Evolutionary conservation across 2,797 vertebrate genomes (phyloP).

Genomic region (Cirrhinus molitorella): DNA sequence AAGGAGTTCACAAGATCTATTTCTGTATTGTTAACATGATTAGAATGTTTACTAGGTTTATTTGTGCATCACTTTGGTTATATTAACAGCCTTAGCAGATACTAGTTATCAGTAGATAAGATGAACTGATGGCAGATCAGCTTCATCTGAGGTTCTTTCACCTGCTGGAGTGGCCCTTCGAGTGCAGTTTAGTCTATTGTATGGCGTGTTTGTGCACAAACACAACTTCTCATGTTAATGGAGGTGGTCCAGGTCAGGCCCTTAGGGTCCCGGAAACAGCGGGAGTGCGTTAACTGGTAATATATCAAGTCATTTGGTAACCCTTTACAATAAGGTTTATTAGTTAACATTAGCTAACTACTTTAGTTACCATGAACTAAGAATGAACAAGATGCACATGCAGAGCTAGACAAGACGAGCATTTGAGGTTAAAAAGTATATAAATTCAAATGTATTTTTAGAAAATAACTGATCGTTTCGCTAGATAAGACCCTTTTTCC

Average conservation of each 20-base stretch:
- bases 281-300: constrained; percentile 16
- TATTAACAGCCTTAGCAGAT: constrained; percentile 21
- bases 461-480: too few species aligned
- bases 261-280: constrained; percentile 47
- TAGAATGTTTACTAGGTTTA: constrained; percentile 17
- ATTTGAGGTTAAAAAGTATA: too few species aligned
- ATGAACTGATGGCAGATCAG: constrained; percentile 38
- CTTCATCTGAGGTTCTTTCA: constrained; percentile 50
- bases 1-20: neutral
- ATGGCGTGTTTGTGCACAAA: constrained; percentile 59
- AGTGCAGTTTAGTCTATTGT: constrained; percentile 21
- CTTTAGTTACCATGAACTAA: too few species aligned
- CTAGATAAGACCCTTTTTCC: too few species aligned
- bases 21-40: constrained; percentile 4
- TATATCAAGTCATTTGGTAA: constrained; percentile 25
- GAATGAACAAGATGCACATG: too few species aligned
- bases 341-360: too few species aligned
- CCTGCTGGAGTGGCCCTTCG: constrained; percentile 24
- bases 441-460: too few species aligned
- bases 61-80: constrained; percentile 22
- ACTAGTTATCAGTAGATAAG: constrained; percentile 33
- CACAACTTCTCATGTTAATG: constrained; percentile 31
- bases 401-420: too few species aligned
- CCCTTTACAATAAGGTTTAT: neutral
- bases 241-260: constrained; percentile 31